Percentiles rank a stretch among this genome's conserved stretches.
These are phyloP conservation scores for Polydesmus complanatus DNA, from an alignment of 2,888 invertebrate species.

Conservation along the genomic window DNA sequence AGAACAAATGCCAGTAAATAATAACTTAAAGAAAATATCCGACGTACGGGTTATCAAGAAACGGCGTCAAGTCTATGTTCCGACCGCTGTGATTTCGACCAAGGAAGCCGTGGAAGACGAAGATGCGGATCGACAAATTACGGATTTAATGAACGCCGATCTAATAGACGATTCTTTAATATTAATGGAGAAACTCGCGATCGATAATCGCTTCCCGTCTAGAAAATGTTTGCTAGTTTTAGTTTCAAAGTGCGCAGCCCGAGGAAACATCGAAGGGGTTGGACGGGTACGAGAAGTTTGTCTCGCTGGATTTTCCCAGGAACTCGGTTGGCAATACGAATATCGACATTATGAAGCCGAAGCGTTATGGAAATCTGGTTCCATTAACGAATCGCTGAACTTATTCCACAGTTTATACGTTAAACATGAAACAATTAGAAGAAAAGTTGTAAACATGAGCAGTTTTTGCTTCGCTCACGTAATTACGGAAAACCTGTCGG, in stretches of 20 bases:
- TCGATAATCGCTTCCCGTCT: constrained; percentile 1
- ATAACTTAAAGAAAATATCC: too few species aligned
- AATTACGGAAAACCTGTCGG: neutral
- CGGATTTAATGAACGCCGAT: too few species aligned
- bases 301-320: neutral
- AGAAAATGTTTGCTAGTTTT: neutral
- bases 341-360: constrained; percentile 10
- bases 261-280: constrained; percentile 4
- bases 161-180: too few species aligned
- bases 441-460: constrained; percentile 2
- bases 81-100: too few species aligned
- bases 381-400: neutral
- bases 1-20: too few species aligned
- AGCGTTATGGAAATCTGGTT: neutral
- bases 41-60: too few species aligned
- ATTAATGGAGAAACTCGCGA: neutral
- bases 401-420: neutral
- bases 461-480: constrained; percentile 1
- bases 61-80: too few species aligned
- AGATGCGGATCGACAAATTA: too few species aligned
- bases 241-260: neutral
- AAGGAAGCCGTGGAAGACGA: too few species aligned
- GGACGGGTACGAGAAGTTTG: neutral
- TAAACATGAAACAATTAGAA: neutral
- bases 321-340: neutral